phyloP scores from a whole-genome alignment of 2,888 invertebrate species.

The Drosophila eohydei region DNA sequence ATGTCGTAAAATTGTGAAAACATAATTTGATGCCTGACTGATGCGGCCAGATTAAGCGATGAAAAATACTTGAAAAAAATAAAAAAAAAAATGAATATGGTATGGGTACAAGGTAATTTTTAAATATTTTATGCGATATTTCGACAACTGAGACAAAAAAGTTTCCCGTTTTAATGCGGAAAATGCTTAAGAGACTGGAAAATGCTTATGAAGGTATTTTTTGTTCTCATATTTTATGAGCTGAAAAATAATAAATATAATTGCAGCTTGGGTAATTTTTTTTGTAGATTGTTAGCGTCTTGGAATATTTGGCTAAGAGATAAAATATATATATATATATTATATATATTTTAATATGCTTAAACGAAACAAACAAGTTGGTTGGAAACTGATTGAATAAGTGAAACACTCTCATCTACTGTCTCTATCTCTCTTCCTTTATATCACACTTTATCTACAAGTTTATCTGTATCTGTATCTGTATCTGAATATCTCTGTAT shows the following conservation, averaged over 20 bases:
- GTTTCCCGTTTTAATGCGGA: background rate
- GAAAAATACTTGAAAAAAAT: slow-evolving; percentile 27
- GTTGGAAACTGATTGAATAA: no score
- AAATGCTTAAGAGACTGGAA: background rate
- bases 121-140: slow-evolving; percentile 56
- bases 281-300: background rate
- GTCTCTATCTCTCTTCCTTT: background rate
- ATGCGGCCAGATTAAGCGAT: slow-evolving; percentile 54
- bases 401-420: background rate
- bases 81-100: slow-evolving; percentile 24
- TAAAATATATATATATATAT: background rate
- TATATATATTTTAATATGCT: background rate
- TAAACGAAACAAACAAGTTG: no score
- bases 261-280: background rate
- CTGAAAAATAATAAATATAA: slow-evolving; percentile 9
- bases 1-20: slow-evolving; percentile 78
- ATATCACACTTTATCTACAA: background rate
- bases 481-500: background rate
- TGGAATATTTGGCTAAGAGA: background rate
- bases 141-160: background rate
- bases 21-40: slow-evolving; percentile 79
- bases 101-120: slow-evolving; percentile 20
- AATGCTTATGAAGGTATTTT: slow-evolving; percentile 5
- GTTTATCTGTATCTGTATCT: background rate
- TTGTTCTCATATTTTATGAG: slow-evolving; percentile 5